Conservation (phyloP, 2,888 invertebrate species). For the Diaperis boleti region DNA sequence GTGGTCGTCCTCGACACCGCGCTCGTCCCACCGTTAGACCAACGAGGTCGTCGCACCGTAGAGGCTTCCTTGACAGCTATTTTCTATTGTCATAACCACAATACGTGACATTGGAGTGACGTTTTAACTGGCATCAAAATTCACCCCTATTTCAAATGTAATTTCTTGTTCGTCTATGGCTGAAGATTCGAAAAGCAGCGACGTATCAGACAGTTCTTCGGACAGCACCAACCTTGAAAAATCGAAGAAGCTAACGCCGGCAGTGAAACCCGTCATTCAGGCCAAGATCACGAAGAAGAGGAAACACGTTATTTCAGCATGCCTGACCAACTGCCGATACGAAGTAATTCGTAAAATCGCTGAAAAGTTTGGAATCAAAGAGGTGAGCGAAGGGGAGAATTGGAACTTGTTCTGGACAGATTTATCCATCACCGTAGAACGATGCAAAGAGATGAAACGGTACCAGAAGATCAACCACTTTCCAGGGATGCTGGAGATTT, state of each 20-base stretch:
- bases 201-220: slow-evolving; percentile 30
- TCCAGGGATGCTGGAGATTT: slow-evolving; percentile 66
- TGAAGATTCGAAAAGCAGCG: slow-evolving; percentile 38
- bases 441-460: slow-evolving; percentile 91
- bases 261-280: slow-evolving; percentile 21
- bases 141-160: slow-evolving; percentile 20
- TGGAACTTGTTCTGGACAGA: slow-evolving; percentile 96
- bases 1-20: slow-evolving; percentile 25
- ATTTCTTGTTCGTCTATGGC: slow-evolving; percentile 35
- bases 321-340: slow-evolving; percentile 79
- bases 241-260: slow-evolving; percentile 28
- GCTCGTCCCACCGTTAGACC: not conserved
- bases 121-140: slow-evolving; percentile 30
- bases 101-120: slow-evolving; percentile 22
- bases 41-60: slow-evolving; percentile 12
- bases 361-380: slow-evolving; percentile 78
- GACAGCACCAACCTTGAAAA: slow-evolving; percentile 41
- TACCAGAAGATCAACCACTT: slow-evolving; percentile 95
- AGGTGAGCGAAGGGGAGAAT: slow-evolving; percentile 82
- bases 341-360: slow-evolving; percentile 80
- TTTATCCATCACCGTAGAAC: slow-evolving; percentile 85
- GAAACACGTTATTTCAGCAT: slow-evolving; percentile 69
- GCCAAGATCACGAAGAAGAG: slow-evolving; percentile 45
- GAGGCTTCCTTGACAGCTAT: not conserved
- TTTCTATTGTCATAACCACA: not conserved